Evolutionary conservation across 1,140 invertebrate genomes (phyloP).

Genomic region (Aphaenogaster ashmeadi): DNA sequence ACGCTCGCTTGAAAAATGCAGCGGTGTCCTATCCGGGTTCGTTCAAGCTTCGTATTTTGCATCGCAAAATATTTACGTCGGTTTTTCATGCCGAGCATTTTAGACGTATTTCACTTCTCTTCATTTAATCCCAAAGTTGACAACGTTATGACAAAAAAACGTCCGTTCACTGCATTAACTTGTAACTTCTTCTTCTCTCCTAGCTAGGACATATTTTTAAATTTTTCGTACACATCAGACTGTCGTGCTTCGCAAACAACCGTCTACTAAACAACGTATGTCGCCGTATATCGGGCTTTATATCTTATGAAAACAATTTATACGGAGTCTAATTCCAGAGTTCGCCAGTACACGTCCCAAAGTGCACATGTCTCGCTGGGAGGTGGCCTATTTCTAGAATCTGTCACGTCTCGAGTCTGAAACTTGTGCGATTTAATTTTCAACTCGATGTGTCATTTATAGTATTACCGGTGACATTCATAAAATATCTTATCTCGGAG

Average conservation of each 20-base stretch:
- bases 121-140: background rate
- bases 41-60: background rate
- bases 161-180: background rate
- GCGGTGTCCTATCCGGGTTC: background rate
- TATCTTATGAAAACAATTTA: constrained; percentile 24
- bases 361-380: constrained; percentile 39
- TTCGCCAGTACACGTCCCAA: background rate
- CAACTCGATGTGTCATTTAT: constrained; percentile 28
- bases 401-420: background rate
- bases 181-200: too few species aligned
- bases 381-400: constrained; percentile 49
- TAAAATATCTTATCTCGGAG: background rate
- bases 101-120: background rate
- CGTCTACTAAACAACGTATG: background rate
- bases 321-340: constrained; percentile 36
- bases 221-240: background rate
- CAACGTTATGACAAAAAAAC: background rate
- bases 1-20: background rate
- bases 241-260: background rate
- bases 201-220: background rate
- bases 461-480: background rate
- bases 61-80: background rate
- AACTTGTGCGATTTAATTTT: constrained; percentile 42
- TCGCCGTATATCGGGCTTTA: constrained; percentile 2
- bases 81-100: background rate